Evolutionary conservation across 2,797 vertebrate genomes (phyloP), one percentile per base, ranked within the genome.

Genomic region (Botia kubotai): DNA sequence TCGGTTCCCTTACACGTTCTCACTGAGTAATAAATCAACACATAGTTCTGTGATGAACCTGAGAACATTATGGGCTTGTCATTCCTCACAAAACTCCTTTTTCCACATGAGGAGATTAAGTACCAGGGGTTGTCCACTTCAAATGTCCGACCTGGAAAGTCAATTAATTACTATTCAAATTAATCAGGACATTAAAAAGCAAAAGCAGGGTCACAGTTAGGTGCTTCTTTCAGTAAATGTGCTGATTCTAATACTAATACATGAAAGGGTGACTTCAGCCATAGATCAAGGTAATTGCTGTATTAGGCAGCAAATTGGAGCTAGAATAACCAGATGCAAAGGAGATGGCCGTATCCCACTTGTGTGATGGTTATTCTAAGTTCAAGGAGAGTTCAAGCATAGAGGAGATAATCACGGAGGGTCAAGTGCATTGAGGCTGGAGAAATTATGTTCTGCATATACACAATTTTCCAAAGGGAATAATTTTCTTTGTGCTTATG

Each of bases 361-460:
- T 91, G 90, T 86, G 92, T 90, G 91, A 94, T 91, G 89, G 91
- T 95, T 94, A 93, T 93, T 92, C 92, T 91, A 95, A 96, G 97
- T 98, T 98, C 97, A 99, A 97, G 96, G 96, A 96, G 96, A 98
- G 97, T 98, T 98, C 97, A 98, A 94, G 95, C 97, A 94, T 95
- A 93, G 93, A 95, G 91, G 90, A 92, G 93, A 92, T 93, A 94
- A 95, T 95, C 93, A 92, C 91, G 88, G 88, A 89, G 91, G 95
- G 95, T 94, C 95, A 95, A 93, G 91, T 94, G 91, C 92, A 94
- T 92, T 88, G 92, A 93, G 93, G 94, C 90, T 78, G 84, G 87
- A 94, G 90, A 93, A 95, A 97, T 96, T 95, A 97, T 95, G 96
- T 95, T 94, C 90, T 86, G 95, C 94, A 97, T 97, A 98, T 96